Conservation (phyloP, 2,113 vertebrate species). For the Condylura cristata region DNA sequence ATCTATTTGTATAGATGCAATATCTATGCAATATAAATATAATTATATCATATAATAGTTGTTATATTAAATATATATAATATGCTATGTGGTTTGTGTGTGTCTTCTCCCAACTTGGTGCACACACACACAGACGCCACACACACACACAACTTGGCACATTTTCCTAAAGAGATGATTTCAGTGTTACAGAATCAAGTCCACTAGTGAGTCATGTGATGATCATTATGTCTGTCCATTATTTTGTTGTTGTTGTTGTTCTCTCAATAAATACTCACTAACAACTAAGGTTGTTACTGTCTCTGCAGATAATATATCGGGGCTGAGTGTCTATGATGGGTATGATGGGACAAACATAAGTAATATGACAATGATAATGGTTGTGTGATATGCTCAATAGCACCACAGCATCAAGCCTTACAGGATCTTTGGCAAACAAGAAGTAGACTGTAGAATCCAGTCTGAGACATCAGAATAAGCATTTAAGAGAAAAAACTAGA, state of each 20-base stretch:
- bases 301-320: not conserved
- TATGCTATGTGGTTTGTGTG: no score
- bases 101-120: no score
- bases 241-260: not conserved
- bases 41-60: no score
- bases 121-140: no score
- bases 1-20: not conserved
- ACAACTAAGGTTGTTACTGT: not conserved
- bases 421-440: not conserved
- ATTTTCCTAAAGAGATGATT: not conserved
- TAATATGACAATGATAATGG: not conserved
- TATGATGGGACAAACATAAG: not conserved
- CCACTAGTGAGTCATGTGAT: not conserved
- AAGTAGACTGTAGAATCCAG: not conserved
- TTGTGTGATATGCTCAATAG: not conserved
- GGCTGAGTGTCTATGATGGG: not conserved
- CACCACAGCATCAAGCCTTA: not conserved
- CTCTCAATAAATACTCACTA: not conserved
- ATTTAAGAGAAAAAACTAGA: not conserved
- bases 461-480: not conserved
- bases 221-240: not conserved
- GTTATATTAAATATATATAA: not conserved
- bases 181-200: not conserved
- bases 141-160: not conserved
- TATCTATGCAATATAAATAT: not conserved